These are phyloP conservation scores for Pristionchus entomophagus DNA, from an alignment of 2,888 invertebrate genomes.

Conservation along the genomic window DNA sequence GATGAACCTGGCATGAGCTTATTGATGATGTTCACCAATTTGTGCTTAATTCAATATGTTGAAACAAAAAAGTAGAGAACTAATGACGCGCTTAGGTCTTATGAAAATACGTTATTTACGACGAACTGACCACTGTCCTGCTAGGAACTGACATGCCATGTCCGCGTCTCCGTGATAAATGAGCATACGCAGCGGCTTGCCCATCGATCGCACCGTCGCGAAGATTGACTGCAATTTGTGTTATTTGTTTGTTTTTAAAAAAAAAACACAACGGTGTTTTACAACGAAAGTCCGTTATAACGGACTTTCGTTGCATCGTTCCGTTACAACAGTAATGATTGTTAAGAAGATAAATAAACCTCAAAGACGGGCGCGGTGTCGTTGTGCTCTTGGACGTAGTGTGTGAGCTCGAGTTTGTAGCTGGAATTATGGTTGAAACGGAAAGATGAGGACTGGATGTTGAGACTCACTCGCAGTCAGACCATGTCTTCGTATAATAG, in stretches of 20 bases:
- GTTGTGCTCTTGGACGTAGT: slow-evolving; percentile 68
- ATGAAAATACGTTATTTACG: too few relatives aligned
- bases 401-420: slow-evolving; percentile 60
- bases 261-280: not conserved
- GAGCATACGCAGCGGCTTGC: slow-evolving; percentile 55
- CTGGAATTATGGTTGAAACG: slow-evolving; percentile 52
- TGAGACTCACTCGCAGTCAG: slow-evolving; percentile 57
- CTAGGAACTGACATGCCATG: slow-evolving; percentile 67
- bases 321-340: too few relatives aligned
- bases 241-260: not conserved
- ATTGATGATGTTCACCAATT: too few relatives aligned
- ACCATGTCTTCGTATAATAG: slow-evolving; percentile 53
- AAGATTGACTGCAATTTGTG: slow-evolving; percentile 38
- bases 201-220: not conserved
- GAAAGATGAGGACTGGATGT: not conserved
- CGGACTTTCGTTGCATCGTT: too few relatives aligned
- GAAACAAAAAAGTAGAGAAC: too few relatives aligned
- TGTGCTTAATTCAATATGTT: not conserved
- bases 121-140: slow-evolving; percentile 67
- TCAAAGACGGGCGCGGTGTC: slow-evolving; percentile 69
- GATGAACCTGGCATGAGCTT: slow-evolving; percentile 64
- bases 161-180: slow-evolving; percentile 73
- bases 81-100: too few relatives aligned
- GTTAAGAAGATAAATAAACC: too few relatives aligned
- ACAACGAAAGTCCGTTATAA: too few relatives aligned